Evolutionary conservation across 2,888 invertebrate species (phyloP), one percentile per base, ranked within the genome.

Genomic region (Pandemis heparana): DNA sequence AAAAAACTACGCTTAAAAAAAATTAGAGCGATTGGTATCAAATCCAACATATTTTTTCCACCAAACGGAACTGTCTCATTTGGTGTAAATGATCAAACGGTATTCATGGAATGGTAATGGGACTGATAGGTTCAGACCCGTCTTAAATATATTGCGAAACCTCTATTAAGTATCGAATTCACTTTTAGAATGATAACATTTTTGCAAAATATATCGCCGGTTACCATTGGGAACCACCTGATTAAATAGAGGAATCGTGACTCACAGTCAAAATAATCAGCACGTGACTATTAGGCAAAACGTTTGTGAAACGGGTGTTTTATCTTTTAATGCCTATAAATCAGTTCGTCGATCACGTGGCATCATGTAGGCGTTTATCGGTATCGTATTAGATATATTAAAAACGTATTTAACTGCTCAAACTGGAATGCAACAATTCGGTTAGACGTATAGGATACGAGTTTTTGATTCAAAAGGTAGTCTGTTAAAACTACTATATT

Each of bases 211-310:
- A 16, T 66, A 53, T 32, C 14, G 23, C 12, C 14, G 32, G 48
- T 65, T 32, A 12, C 16, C 7, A 43, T 67, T 67, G 23, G 16
- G 66, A 7, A 18, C 23, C 66, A 67, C 56, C 41, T 67, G 53
- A 41, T 18, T 41, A 56, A 67, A 67, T 67, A 67, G 10, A 41
- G 16, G n/a, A 14, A 16, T 46, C 41, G 41, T 41, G 53, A 56
- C 56, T 67, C 53, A 56, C 2, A 9, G 32, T 9, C 3, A 16
- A 12, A 1, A 12, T 39, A 7, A 38, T 48, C 4, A 56, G 66
- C 66, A 56, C 66, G 66, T 66, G 66, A 53, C 66, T 66, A 39
- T 53, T 56, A 38, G 23, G 23, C 12, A 56, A 18, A 56, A 56
- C 18, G 12, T 56, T 56, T 23, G 23, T 23, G 10, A 56, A 56